Percentiles rank a stretch among this genome's conserved stretches.
Evolutionary conservation across 2,888 invertebrate genomes (phyloP).

Genomic region (Cylloceria caligata): DNA sequence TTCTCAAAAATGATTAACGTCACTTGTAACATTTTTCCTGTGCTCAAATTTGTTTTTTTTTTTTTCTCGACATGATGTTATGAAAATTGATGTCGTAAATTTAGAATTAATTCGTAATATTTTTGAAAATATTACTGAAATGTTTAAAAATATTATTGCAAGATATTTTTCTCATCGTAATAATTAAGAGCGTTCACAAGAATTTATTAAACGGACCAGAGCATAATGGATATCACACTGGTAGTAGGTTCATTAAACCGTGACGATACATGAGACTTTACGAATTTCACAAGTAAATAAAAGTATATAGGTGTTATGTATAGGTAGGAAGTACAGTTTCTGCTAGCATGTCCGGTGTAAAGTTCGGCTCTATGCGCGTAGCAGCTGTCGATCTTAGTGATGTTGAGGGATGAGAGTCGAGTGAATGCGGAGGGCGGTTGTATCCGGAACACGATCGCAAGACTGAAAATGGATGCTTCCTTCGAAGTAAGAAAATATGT

Average conservation of each 20-base stretch:
- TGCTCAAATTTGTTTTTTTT: too few relatives aligned
- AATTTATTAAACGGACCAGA: not conserved
- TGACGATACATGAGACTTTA: slow-evolving; percentile 37
- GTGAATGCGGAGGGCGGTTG: slow-evolving; percentile 41
- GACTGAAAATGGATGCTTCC: slow-evolving; percentile 50
- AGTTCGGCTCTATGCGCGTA: slow-evolving; percentile 47
- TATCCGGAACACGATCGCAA: slow-evolving; percentile 60
- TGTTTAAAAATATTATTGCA: not conserved
- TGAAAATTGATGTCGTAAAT: too few relatives aligned
- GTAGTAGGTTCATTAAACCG: slow-evolving; percentile 25
- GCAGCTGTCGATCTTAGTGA: slow-evolving; percentile 62
- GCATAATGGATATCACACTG: not conserved
- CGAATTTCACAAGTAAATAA: slow-evolving; percentile 23
- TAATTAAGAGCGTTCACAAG: not conserved
- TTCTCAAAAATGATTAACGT: too few relatives aligned
- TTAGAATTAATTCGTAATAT: too few relatives aligned
- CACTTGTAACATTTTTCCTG: too few relatives aligned
- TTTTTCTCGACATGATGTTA: too few relatives aligned
- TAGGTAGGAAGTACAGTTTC: slow-evolving; percentile 19
- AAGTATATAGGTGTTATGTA: slow-evolving; percentile 2
- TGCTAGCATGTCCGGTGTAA: slow-evolving; percentile 59
- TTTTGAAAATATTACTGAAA: not conserved
- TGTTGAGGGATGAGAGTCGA: slow-evolving; percentile 39
- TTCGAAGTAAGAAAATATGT: slow-evolving; percentile 45
- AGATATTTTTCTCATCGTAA: slow-evolving; percentile 18